Evolutionary conservation across 2,113 vertebrate species (phyloP).

Genomic region (Eretmochelys imbricata): DNA sequence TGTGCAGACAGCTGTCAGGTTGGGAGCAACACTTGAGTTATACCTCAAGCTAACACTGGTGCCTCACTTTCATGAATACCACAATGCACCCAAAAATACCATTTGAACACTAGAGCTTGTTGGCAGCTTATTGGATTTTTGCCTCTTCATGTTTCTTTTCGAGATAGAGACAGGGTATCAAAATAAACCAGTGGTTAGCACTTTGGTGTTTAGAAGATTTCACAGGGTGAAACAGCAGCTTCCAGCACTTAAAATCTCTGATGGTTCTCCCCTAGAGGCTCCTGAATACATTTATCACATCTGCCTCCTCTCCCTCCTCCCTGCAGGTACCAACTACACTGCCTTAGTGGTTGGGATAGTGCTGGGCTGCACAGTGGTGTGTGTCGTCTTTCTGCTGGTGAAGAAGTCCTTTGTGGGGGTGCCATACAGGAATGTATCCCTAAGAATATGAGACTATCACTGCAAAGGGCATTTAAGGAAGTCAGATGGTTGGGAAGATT

Average conservation of each 20-base stretch:
- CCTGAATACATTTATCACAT: neutral
- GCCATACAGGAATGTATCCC: neutral
- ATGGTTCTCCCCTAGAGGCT: neutral
- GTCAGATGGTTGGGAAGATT: neutral
- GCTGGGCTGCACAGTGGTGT: neutral
- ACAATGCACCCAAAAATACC: neutral
- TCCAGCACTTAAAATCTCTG: neutral
- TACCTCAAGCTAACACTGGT: neutral
- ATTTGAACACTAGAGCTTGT: neutral
- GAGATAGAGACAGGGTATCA: neutral
- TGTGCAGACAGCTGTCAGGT: accelerated
- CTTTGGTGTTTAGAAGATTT: neutral
- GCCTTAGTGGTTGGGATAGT: neutral
- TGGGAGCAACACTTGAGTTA: neutral
- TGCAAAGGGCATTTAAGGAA: neutral
- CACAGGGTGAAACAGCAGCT: neutral
- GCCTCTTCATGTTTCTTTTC: neutral
- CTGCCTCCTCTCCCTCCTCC: neutral
- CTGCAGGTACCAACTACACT: neutral
- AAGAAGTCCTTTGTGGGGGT: constrained; percentile 20
- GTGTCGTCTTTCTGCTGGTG: neutral
- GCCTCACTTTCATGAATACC: neutral
- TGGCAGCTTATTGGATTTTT: neutral
- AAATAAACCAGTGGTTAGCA: neutral
- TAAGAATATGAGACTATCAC: neutral